Conservation (phyloP, 2,113 vertebrate species). For the Anhinga anhinga region DNA sequence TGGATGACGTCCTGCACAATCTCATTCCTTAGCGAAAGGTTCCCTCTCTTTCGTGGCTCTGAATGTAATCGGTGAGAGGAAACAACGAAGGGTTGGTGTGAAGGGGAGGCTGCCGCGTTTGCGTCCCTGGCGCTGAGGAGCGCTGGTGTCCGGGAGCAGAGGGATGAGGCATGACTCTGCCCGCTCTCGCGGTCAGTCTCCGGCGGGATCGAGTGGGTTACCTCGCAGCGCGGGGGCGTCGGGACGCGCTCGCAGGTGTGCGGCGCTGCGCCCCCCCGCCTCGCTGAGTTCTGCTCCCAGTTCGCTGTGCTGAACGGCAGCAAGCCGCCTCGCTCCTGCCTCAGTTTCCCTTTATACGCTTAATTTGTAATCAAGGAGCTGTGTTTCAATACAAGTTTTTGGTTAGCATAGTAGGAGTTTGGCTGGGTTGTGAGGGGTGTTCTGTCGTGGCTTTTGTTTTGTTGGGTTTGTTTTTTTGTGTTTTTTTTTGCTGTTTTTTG, state of each 20-base stretch:
- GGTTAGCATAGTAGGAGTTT: background rate
- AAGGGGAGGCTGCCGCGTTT: too few species aligned
- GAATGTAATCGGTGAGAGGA: background rate
- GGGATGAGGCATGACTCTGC: background rate
- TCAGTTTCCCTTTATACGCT: background rate
- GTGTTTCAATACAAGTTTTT: background rate
- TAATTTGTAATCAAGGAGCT: background rate
- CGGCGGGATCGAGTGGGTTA: background rate
- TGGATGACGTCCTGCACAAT: accelerated
- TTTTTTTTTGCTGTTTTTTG: too few species aligned
- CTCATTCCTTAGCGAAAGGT: background rate
- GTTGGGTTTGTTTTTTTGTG: too few species aligned
- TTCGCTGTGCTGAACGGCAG: background rate
- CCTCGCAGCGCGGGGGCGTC: background rate
- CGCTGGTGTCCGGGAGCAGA: background rate
- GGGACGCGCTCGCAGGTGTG: background rate
- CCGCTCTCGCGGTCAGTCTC: too few species aligned
- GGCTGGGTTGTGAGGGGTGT: background rate
- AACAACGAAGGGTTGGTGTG: too few species aligned
- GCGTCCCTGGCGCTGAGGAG: background rate
- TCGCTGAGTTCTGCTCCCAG: background rate
- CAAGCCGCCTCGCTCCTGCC: accelerated
- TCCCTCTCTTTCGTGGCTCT: background rate
- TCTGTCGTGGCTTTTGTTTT: too few species aligned
- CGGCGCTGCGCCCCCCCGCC: background rate